A percentile compares a stretch with the other conserved stretches of the same genome.
phyloP scores from a whole-genome alignment of 2,888 invertebrate species.

The Sacculina carcini region DNA sequence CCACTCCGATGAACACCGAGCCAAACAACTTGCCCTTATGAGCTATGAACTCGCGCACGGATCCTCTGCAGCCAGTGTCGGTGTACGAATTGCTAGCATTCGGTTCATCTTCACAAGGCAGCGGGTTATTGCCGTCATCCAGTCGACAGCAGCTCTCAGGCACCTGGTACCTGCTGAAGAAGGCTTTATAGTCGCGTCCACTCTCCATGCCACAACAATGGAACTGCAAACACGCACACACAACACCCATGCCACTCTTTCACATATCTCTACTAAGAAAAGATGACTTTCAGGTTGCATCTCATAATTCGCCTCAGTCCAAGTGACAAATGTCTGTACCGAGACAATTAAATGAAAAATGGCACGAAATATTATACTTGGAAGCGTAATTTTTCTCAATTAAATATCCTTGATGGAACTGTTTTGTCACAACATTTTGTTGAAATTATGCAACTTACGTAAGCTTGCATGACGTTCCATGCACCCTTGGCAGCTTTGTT shows the following conservation, averaged over 20 bases:
- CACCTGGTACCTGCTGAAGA: no score
- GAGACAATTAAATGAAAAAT: no score
- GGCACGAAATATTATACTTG: no score
- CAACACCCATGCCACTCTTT: no score
- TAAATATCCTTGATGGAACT: no score
- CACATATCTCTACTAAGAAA: no score
- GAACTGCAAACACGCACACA: background rate
- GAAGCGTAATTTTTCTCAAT: no score
- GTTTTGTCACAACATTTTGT: background rate
- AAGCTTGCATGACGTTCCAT: background rate
- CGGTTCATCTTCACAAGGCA: background rate
- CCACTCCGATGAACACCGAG: background rate
- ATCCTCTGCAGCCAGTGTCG: background rate
- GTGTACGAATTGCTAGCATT: background rate
- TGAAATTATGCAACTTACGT: background rate
- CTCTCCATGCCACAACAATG: background rate
- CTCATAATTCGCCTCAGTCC: no score
- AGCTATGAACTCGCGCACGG: background rate
- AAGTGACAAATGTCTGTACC: no score
- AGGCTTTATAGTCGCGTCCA: background rate
- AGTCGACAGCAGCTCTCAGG: no score
- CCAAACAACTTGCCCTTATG: background rate
- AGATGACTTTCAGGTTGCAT: no score
- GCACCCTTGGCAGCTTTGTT: background rate
- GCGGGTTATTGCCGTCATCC: no score